phyloP scores from a whole-genome alignment of 2,888 invertebrate species.

The Drosophila crucigera region DNA sequence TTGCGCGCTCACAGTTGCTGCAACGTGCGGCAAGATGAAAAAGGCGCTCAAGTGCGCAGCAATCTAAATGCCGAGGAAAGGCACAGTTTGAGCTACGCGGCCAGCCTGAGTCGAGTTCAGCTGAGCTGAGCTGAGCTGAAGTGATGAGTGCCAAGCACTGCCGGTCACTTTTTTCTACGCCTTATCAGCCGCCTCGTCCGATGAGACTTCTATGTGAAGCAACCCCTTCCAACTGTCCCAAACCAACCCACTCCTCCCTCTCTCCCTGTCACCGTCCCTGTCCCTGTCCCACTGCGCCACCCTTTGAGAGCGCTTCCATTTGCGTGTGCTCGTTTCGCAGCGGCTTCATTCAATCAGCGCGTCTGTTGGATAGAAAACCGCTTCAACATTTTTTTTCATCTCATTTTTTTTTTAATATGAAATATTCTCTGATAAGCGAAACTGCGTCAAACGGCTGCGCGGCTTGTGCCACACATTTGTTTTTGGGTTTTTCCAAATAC shows the following conservation, averaged over 20 bases:
- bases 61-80: conserved; percentile 20
- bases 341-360: conserved; percentile 61
- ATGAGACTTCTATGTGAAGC: conserved; percentile 23
- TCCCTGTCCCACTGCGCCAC: background rate
- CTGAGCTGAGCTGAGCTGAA: background rate
- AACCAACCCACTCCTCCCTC: no score
- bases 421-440: conserved; percentile 53
- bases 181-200: conserved; percentile 55
- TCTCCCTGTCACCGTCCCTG: background rate
- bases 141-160: conserved; percentile 67
- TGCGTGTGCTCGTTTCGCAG: conserved; percentile 53
- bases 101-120: background rate
- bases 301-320: conserved; percentile 25
- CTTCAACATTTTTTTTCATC: conserved; percentile 23
- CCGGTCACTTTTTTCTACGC: conserved; percentile 51
- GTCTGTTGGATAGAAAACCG: conserved; percentile 51
- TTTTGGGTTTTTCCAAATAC: conserved; percentile 11
- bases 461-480: conserved; percentile 67
- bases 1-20: conserved; percentile 27
- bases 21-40: conserved; percentile 58
- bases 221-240: background rate
- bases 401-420: conserved; percentile 23
- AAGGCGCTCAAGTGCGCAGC: conserved; percentile 51
- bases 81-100: conserved; percentile 39
- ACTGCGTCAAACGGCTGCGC: conserved; percentile 51